phyloP scores from a whole-genome alignment of 2,888 invertebrate genomes.

The Drosophila anomelani region DNA sequence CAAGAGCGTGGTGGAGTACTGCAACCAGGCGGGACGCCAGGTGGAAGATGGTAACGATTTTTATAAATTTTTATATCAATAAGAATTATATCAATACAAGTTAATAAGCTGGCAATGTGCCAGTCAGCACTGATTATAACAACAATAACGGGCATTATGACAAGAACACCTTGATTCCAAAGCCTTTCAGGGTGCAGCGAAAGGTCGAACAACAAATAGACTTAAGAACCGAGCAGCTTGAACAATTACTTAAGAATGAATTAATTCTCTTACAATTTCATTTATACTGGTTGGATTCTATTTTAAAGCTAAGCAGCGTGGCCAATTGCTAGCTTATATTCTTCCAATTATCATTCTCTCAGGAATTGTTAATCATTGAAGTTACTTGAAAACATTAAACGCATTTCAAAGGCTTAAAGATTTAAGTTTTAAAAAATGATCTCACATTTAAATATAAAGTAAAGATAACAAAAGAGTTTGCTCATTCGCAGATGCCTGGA shows the following conservation, averaged over 20 bases:
- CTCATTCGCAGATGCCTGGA: constrained; percentile 72
- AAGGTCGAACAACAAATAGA: neutral
- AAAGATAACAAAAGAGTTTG: neutral
- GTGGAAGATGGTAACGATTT: constrained; percentile 64
- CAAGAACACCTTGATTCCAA: neutral
- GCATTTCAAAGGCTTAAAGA: neutral
- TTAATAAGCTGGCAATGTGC: neutral
- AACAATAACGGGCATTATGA: neutral
- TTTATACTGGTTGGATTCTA: neutral
- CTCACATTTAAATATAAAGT: neutral
- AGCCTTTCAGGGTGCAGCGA: neutral
- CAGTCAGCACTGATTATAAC: no score
- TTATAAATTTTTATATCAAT: neutral
- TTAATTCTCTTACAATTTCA: neutral
- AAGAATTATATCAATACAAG: neutral
- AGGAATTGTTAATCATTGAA: neutral
- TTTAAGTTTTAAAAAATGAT: neutral
- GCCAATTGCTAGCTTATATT: neutral
- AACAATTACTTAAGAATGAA: neutral
- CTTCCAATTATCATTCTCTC: neutral
- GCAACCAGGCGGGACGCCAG: constrained; percentile 63
- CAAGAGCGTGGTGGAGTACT: constrained; percentile 79
- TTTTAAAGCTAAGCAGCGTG: neutral
- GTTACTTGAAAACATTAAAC: neutral
- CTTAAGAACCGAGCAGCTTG: neutral